Percentiles rank a stretch among this genome's conserved stretches.
Conservation (phyloP, 1,140 invertebrate species). For the Drosophila pachea region DNA sequence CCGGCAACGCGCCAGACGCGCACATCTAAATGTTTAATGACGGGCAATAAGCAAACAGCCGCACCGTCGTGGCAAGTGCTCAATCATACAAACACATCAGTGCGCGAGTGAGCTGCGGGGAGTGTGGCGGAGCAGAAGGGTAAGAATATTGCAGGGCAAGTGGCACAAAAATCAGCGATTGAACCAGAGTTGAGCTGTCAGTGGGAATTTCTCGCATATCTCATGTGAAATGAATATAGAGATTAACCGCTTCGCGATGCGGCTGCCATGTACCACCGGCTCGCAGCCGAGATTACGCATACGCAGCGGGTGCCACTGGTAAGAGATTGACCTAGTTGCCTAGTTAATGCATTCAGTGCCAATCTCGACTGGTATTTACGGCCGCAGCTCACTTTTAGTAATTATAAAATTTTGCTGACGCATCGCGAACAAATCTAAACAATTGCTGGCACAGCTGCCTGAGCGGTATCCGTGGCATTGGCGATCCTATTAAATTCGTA, state of each 20-base stretch:
- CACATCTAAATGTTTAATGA: conserved; percentile 64
- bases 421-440: conserved; percentile 23
- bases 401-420: not conserved
- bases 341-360: conserved; percentile 14
- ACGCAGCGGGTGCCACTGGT: conserved; percentile 38
- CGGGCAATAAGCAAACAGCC: conserved; percentile 49
- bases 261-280: conserved; percentile 5
- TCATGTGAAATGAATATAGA: conserved; percentile 59
- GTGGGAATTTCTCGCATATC: conserved; percentile 62
- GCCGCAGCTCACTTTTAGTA: not conserved
- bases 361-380: conserved; percentile 31
- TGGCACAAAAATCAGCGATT: conserved; percentile 67
- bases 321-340: conserved; percentile 26
- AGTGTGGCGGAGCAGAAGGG: not conserved
- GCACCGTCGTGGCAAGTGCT: conserved; percentile 44
- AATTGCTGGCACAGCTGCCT: conserved; percentile 41
- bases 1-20: conserved; percentile 47
- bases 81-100: conserved; percentile 63
- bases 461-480: conserved; percentile 49
- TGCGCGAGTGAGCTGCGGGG: conserved; percentile 1
- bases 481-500: conserved; percentile 61
- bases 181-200: conserved; percentile 64
- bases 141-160: conserved; percentile 50
- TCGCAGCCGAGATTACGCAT: conserved; percentile 45
- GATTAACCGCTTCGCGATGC: conserved; percentile 47